A percentile compares a stretch with the other conserved stretches of the same genome.
phyloP scores from a whole-genome alignment of 2,113 vertebrate species.

The Hemichromis elongatus region DNA sequence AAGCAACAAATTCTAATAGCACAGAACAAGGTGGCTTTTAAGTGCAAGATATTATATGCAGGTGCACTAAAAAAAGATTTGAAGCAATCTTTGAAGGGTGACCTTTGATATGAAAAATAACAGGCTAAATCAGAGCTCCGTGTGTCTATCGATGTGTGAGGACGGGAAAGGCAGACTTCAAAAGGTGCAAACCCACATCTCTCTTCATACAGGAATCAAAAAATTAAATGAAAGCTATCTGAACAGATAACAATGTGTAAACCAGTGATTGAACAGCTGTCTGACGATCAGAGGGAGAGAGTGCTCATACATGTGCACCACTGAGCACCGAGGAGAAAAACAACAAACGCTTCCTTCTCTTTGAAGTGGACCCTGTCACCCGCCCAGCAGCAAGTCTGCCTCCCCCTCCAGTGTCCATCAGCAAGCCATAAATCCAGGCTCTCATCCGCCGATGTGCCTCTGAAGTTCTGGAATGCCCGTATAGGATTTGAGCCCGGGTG shows the following conservation, averaged over 20 bases:
- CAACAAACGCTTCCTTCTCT: slow-evolving; percentile 64
- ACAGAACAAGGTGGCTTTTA: slow-evolving; percentile 16
- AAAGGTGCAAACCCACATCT: background rate
- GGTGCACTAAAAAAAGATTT: background rate
- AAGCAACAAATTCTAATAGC: slow-evolving; percentile 19
- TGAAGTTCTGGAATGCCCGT: slow-evolving; percentile 66
- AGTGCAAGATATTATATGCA: slow-evolving; percentile 23
- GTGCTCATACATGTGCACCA: background rate
- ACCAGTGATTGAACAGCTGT: slow-evolving; percentile 32
- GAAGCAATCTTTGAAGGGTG: slow-evolving; percentile 45
- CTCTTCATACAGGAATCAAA: background rate
- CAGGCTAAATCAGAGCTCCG: slow-evolving; percentile 8
- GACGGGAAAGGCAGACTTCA: background rate
- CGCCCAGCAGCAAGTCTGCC: background rate
- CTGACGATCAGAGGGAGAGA: slow-evolving; percentile 14
- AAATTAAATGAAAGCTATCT: background rate
- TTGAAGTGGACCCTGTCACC: slow-evolving; percentile 62
- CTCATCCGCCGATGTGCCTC: slow-evolving; percentile 59
- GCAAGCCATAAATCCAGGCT: slow-evolving; percentile 62
- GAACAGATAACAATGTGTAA: background rate
- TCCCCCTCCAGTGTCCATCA: slow-evolving; percentile 41
- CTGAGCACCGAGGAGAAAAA: slow-evolving; percentile 18
- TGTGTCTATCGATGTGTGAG: background rate
- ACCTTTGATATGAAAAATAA: slow-evolving; percentile 55
- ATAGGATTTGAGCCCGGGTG: slow-evolving; percentile 57